Evolutionary conservation across 2,888 invertebrate species (phyloP).

Genomic region (Diarsia brunnea): DNA sequence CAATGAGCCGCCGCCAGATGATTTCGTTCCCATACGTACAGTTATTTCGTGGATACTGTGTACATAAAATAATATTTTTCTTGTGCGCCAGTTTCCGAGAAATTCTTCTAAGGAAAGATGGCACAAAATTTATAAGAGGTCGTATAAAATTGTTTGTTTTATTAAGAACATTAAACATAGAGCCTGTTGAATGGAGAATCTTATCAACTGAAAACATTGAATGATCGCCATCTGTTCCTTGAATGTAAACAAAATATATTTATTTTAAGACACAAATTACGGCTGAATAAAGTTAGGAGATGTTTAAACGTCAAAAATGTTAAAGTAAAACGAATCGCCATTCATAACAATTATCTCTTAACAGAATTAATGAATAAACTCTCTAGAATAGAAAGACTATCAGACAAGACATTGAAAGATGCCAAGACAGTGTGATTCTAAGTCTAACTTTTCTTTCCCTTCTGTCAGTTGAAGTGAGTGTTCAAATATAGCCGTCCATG

Average conservation of each 20-base stretch:
- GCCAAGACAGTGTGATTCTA: not conserved
- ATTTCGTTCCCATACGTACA: slow-evolving; percentile 79
- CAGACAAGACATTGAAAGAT: not conserved
- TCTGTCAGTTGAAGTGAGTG: not conserved
- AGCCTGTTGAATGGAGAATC: slow-evolving; percentile 11
- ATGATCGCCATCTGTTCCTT: not conserved
- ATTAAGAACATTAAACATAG: slow-evolving; percentile 36
- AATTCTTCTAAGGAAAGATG: slow-evolving; percentile 56
- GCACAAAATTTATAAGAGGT: slow-evolving; percentile 60
- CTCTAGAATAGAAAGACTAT: not conserved
- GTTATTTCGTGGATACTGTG: slow-evolving; percentile 70
- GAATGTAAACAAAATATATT: not conserved
- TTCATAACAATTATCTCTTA: not conserved
- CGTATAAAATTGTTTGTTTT: slow-evolving; percentile 58
- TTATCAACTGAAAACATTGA: slow-evolving; percentile 8
- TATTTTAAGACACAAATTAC: not conserved
- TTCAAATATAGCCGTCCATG: slow-evolving; percentile 16
- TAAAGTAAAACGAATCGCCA: not conserved
- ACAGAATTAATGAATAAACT: not conserved
- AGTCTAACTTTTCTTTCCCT: not conserved
- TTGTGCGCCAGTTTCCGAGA: slow-evolving; percentile 55
- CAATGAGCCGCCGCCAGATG: slow-evolving; percentile 77
- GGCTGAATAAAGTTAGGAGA: not conserved
- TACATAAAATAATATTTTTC: slow-evolving; percentile 76
- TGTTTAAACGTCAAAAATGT: not conserved